A percentile compares a stretch with the other conserved stretches of the same genome.
Conservation (phyloP, 2,797 vertebrate genomes). For the Mycteria americana region DNA sequence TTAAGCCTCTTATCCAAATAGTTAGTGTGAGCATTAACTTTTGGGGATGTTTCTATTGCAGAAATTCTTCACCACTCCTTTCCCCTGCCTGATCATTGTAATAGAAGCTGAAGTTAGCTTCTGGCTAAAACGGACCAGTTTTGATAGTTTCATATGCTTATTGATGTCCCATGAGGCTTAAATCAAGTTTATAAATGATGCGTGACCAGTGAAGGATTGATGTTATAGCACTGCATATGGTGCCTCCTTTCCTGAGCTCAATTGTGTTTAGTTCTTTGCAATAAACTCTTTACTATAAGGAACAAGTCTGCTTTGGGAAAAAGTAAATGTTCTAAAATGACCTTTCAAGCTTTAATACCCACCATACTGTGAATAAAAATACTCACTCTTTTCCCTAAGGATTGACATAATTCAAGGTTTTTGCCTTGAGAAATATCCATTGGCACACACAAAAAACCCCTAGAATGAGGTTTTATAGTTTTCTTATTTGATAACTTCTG, state of each 20-base stretch:
- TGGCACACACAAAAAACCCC: neutral
- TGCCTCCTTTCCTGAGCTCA: neutral
- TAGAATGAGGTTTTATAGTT: neutral
- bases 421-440: neutral
- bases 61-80: neutral
- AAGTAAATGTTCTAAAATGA: constrained; percentile 24
- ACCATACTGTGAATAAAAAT: constrained; percentile 32
- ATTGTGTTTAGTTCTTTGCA: neutral
- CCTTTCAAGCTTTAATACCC: constrained; percentile 27
- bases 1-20: constrained; percentile 36
- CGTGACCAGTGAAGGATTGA: neutral
- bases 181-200: constrained; percentile 1
- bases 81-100: neutral
- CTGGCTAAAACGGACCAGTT: constrained; percentile 24
- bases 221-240: neutral
- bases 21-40: neutral
- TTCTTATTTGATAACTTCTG: neutral
- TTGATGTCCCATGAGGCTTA: constrained; percentile 14
- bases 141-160: constrained; percentile 10
- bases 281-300: constrained; percentile 13
- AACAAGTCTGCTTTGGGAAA: constrained; percentile 11
- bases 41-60: constrained; percentile 21
- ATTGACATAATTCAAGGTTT: constrained; percentile 11
- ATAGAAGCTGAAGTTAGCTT: constrained; percentile 53
- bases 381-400: constrained; percentile 7